Evolutionary conservation across 2,888 invertebrate genomes (phyloP).

Genomic region (Erebia epiphron): DNA sequence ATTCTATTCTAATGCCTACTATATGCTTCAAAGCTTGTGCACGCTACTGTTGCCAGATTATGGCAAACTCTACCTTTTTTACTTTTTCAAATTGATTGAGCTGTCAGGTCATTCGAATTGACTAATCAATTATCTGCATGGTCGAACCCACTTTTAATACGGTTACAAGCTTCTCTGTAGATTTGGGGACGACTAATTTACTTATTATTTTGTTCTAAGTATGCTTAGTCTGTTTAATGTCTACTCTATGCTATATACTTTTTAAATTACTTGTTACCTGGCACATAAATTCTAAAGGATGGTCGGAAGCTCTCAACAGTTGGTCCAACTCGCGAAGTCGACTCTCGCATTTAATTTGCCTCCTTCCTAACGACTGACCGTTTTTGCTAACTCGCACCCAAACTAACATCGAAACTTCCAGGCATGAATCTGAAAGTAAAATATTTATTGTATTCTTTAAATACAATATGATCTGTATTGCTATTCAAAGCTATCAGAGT

Average conservation of each 20-base stretch:
- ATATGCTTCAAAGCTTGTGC: too few species aligned
- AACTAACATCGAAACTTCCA: constrained; percentile 92
- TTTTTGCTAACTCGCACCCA: constrained; percentile 92
- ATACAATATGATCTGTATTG: neutral
- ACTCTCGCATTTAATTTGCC: constrained; percentile 95
- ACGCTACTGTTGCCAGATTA: too few species aligned
- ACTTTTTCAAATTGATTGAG: neutral
- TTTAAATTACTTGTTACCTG: constrained; percentile 85
- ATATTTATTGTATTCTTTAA: too few species aligned
- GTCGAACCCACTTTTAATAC: too few species aligned
- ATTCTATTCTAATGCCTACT: too few species aligned
- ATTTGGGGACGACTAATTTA: neutral
- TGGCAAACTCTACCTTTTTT: neutral
- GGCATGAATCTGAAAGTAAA: constrained; percentile 84
- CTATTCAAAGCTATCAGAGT: neutral
- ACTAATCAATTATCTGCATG: too few species aligned
- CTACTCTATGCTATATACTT: neutral
- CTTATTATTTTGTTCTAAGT: neutral
- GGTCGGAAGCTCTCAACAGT: constrained; percentile 88
- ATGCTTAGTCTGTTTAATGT: neutral
- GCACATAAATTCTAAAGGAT: constrained; percentile 94
- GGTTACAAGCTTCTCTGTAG: too few species aligned
- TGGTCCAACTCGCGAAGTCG: constrained; percentile 92
- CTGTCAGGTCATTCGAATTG: too few species aligned
- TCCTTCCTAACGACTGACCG: constrained; percentile 89